Percentiles rank a stretch among this genome's conserved stretches.
phyloP scores from a whole-genome alignment of 2,113 vertebrate species.

The Hemiprocne comata region DNA sequence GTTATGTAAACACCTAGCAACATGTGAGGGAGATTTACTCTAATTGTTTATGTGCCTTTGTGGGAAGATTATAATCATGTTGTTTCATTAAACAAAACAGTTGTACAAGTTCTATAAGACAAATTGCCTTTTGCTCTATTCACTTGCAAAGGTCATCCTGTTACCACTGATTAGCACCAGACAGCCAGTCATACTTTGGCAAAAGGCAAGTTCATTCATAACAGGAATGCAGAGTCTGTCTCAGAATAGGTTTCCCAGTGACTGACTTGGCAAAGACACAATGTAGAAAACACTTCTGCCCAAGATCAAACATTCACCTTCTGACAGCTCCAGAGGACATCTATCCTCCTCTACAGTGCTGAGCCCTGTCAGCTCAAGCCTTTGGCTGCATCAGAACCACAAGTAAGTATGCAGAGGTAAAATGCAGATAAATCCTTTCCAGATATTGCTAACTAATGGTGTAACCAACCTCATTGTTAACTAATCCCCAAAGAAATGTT shows the following conservation, averaged over 20 bases:
- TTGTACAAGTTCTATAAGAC: slow-evolving; percentile 69
- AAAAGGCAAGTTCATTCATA: slow-evolving; percentile 62
- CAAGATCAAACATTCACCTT: slow-evolving; percentile 47
- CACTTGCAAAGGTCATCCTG: slow-evolving; percentile 68
- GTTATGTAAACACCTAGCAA: slow-evolving; percentile 68
- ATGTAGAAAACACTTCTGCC: slow-evolving; percentile 14
- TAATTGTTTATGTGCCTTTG: slow-evolving; percentile 67
- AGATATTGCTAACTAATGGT: slow-evolving; percentile 10
- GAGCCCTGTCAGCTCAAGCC: not conserved
- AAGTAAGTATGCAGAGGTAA: not conserved
- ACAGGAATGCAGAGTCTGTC: slow-evolving; percentile 48
- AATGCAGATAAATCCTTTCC: slow-evolving; percentile 14
- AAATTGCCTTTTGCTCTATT: slow-evolving; percentile 71
- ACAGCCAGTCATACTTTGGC: slow-evolving; percentile 36
- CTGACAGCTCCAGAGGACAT: slow-evolving; percentile 53
- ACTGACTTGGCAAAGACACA: slow-evolving; percentile 59
- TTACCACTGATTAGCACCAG: slow-evolving; percentile 67
- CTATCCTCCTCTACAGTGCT: not conserved
- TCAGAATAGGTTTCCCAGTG: slow-evolving; percentile 70
- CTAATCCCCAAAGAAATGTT: not conserved
- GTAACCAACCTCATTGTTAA: slow-evolving; percentile 11
- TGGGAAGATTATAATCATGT: slow-evolving; percentile 72
- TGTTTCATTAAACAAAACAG: slow-evolving; percentile 72
- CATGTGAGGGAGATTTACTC: slow-evolving; percentile 69
- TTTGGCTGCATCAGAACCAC: not conserved